Evolutionary conservation across 2,113 vertebrate species (phyloP), one percentile per base, ranked within the genome.

Genomic region (Calidris pygmaea): DNA sequence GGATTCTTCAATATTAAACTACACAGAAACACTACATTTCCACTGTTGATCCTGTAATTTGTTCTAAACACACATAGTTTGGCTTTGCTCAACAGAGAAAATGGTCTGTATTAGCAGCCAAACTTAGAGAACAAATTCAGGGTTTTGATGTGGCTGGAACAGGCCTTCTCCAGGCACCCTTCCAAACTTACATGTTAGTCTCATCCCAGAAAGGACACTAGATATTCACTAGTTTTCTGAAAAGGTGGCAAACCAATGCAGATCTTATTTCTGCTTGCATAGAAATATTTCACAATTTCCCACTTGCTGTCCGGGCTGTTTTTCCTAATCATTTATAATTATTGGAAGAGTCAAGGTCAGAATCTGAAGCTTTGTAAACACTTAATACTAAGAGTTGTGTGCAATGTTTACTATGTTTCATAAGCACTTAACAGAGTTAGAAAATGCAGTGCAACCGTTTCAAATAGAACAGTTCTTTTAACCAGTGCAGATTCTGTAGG

Each of bases 261-360:
- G 71, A 60, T 76, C 22, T 63, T 82, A 63, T 41, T 77, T 85
- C 32, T 91, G 34, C 48, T 96, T 87, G 85, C 29, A 84, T 1
- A 89, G 92, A 91, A 32, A 41, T 45, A 23, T 2, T 82, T 66
- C 37, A 39, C 7, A 43, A 17, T 35, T 86, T 84, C 39, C n/a
- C 89, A 52, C 83, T 81, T 88, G 13, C 23, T 58, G 70, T 63
- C 47, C 92, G 24, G 24, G 82, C 68, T 73, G 16, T 1, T 53
- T 85, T 87, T 85, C 66, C 65, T 84, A 76, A 60, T 86, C 1
- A 82, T 68, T 91, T 76, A 27, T 82, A 94, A 34, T 79, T 83
- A 76, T 3, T 89, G 14, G 35, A 77, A 70, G 10, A 53, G 73
- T 90, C 52, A 89, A 58, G 74, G 35, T 63, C 41, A 37, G 60